Evolutionary conservation across 2,888 invertebrate genomes (phyloP), one percentile per base, ranked within the genome.

Genomic region (Cataglyphis rosenhaueri): DNA sequence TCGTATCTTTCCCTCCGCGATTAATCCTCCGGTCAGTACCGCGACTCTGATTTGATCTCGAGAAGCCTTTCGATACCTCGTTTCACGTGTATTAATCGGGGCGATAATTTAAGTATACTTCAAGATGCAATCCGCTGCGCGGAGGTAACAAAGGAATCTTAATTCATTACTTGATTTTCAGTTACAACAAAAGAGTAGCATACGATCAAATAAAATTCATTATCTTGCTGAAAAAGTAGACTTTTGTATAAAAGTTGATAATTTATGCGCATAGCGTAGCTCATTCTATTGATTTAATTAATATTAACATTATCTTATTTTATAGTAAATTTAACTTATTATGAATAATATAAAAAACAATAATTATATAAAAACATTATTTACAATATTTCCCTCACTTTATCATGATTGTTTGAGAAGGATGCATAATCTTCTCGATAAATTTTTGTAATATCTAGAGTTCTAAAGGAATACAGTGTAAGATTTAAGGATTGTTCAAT

Each of bases 11-110:
- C 44, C 59, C 32, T 48, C 52, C 62, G 52, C 82, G 86, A 89
- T 87, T 88, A 86, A 87, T 88, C 85, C 85, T 81, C 32, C 65
- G 65, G 55, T 65, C 76, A 64, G 65, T 76, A 32, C 76, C n/a
- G 65, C 65, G 65, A 76, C 38, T 78, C n/a, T 29, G 78, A 78
- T 78, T 68, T 68, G 70, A 79, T 79, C 70, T 79, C 59, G 44
- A 18, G 18, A 65, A 55, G 41, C 78, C 78, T 79, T 70, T 79
- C 70, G 59, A 79, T 79, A 79, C 78, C 59, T 55, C 32, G 68
- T 44, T 12, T 41, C 29, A 52, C 68, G 32, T 70, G 68, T 79
- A 79, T 70, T 79, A 79, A 79, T 70, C 78, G 59, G 21, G 18
- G 35, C 59, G 68, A 68, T 79, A 59, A 70, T 79, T 79, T 44